Percentiles rank a stretch among this genome's conserved stretches.
These are phyloP conservation scores for Microtus oregoni DNA, from an alignment of 2,113 vertebrate species.

Conservation along the genomic window DNA sequence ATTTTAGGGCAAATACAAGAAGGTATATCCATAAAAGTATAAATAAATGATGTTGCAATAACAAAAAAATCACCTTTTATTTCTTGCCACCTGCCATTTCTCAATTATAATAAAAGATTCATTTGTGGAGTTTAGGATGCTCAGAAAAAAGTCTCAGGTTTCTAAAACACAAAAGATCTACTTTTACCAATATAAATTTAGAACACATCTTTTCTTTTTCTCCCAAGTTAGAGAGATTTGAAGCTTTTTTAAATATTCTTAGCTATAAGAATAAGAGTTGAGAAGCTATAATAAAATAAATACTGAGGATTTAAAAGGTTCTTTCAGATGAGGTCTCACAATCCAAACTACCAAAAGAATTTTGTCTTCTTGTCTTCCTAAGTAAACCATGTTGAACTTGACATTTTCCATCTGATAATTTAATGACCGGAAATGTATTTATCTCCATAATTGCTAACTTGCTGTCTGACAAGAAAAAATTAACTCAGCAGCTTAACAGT, in stretches of 20 bases:
- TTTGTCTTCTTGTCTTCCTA: conserved; percentile 43
- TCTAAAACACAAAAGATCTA: conserved; percentile 51
- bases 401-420: conserved; percentile 27
- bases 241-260: not conserved
- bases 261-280: not conserved
- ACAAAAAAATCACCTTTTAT: not conserved
- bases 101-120: conserved; percentile 31
- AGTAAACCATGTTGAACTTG: conserved; percentile 44
- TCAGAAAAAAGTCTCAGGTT: not conserved
- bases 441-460: conserved; percentile 38
- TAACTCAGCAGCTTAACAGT: conserved; percentile 44
- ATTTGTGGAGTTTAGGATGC: conserved; percentile 46
- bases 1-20: not conserved
- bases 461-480: conserved; percentile 48
- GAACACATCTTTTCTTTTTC: not conserved
- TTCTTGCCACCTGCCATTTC: conserved; percentile 19
- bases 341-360: not conserved
- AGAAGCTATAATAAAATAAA: not conserved
- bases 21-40: not conserved
- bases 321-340: conserved; percentile 7
- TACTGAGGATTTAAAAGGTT: not conserved
- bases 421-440: conserved; percentile 45
- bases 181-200: not conserved
- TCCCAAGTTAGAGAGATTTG: not conserved
- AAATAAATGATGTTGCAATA: conserved; percentile 1